Conservation (phyloP, 2,797 vertebrate species). For the Zalophus californianus region DNA sequence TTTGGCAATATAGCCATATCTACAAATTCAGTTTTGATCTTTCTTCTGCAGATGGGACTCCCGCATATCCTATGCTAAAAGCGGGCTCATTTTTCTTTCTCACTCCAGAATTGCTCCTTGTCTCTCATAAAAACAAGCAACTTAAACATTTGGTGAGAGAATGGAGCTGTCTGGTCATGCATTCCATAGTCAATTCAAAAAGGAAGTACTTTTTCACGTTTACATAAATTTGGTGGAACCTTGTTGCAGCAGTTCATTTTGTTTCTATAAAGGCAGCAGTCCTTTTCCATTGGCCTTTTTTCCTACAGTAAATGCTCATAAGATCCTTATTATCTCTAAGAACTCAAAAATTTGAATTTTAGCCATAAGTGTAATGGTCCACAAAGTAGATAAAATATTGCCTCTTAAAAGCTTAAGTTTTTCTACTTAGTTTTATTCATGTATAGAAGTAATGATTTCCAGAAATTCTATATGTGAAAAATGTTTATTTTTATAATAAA, state of each 20-base stretch:
- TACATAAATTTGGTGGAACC: neutral
- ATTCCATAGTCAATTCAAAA: constrained; percentile 33
- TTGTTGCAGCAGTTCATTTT: constrained; percentile 15
- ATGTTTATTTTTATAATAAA: constrained; percentile 40
- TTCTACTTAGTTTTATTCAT: neutral
- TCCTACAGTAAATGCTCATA: neutral
- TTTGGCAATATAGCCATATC: neutral
- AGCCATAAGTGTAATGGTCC: neutral
- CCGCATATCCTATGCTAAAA: neutral
- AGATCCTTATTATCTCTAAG: constrained; percentile 19
- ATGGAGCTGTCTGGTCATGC: neutral
- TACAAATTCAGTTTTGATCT: neutral
- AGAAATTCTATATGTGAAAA: constrained; percentile 58
- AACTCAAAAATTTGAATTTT: constrained; percentile 56
- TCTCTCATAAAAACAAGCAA: constrained; percentile 9
- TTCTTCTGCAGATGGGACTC: neutral
- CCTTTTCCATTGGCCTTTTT: neutral
- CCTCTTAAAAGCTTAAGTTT: constrained; percentile 34
- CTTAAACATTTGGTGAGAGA: constrained; percentile 31
- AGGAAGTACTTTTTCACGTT: constrained; percentile 4
- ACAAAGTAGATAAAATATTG: constrained; percentile 48
- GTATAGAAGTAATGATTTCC: constrained; percentile 57
- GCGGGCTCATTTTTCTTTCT: neutral
- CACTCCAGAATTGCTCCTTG: constrained; percentile 46
- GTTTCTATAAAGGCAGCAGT: constrained; percentile 53